phyloP scores from a whole-genome alignment of 1,140 invertebrate species.

The Drosophila persimilis region DNA sequence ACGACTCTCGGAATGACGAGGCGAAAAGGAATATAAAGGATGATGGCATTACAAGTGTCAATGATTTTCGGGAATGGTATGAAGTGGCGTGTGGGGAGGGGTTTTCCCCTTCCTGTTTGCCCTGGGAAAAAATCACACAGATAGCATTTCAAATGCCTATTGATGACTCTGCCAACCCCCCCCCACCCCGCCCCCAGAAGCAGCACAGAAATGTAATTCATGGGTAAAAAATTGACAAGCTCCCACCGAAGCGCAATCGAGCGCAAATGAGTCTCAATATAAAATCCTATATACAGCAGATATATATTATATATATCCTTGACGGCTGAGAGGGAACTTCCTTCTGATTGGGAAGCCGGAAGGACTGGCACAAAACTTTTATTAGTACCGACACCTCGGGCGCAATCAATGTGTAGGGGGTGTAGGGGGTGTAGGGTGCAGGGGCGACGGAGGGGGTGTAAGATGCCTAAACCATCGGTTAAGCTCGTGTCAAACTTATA shows the following conservation, averaged over 20 bases:
- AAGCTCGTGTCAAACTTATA: constrained; percentile 12
- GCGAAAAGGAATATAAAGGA: constrained; percentile 8
- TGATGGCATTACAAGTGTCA: constrained; percentile 21
- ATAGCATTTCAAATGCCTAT: no score
- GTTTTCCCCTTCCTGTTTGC: no score
- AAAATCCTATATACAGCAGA: constrained; percentile 2
- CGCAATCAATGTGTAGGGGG: constrained; percentile 19
- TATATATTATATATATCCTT: no score
- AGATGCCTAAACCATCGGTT: constrained; percentile 13
- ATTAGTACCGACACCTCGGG: constrained; percentile 14
- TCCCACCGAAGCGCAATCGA: constrained; percentile 45
- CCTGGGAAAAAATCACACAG: no score
- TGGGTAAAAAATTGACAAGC: constrained; percentile 35
- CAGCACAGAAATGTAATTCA: constrained; percentile 9
- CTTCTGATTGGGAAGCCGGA: neutral
- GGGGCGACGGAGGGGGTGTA: neutral
- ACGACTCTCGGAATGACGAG: constrained; percentile 12
- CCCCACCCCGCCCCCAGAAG: no score
- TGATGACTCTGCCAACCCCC: no score
- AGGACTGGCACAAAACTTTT: constrained; percentile 10
- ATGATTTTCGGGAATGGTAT: constrained; percentile 1
- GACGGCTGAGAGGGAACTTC: neutral
- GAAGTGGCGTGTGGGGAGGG: no score
- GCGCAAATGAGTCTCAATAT: constrained; percentile 44
- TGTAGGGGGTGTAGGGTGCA: neutral